Evolutionary conservation across 2,113 vertebrate species (phyloP), one percentile per base, ranked within the genome.

Genomic region (Sylvietta virens): DNA sequence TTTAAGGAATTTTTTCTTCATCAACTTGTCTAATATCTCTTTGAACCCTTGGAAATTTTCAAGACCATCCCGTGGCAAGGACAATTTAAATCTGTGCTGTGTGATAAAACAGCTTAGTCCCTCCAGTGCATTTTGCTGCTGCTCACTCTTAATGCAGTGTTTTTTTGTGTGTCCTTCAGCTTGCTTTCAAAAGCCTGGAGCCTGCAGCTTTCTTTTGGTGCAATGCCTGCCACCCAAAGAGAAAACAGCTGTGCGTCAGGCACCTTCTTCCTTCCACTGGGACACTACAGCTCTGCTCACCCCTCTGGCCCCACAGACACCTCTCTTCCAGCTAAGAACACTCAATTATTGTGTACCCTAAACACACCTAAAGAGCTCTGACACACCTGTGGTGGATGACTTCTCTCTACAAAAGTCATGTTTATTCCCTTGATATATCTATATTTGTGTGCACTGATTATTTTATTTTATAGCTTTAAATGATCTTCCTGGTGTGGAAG

Each of bases 31-130:
- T 53, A 44, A 66, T 65, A 73, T 73, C 37, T 73, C n/a, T 61
- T 78, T 33, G 56, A 81, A 70, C 4, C 22, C 28, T n/a, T 33
- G 12, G 6, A 81, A 47, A 62, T 66, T 70, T 69, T 87, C n/a
- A 69, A 50, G 22, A 66, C 15, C 45, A 40, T 40, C 37, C 21
- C 3, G 0, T 2, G 1, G 13, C 0, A 3, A 74, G 11, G 14
- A 15, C 39, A 33, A 66, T 47, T 79, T 58, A 72, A 48, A 23
- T 27, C 15, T 45, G 6, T 9, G 11, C 31, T 54, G 6, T 58
- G 30, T 89, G 58, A 40, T 40, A 66, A 51, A 76, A 2, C 39
- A 58, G 20, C 11, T 71, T 31, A 42, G 42, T n/a, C 30, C 26
- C 26, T 58, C 15, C 66, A 54, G 44, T 12, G 48, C 47, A 42